Conservation (phyloP, 2,113 vertebrate species). For the Rhinolophus ferrumequinum region DNA sequence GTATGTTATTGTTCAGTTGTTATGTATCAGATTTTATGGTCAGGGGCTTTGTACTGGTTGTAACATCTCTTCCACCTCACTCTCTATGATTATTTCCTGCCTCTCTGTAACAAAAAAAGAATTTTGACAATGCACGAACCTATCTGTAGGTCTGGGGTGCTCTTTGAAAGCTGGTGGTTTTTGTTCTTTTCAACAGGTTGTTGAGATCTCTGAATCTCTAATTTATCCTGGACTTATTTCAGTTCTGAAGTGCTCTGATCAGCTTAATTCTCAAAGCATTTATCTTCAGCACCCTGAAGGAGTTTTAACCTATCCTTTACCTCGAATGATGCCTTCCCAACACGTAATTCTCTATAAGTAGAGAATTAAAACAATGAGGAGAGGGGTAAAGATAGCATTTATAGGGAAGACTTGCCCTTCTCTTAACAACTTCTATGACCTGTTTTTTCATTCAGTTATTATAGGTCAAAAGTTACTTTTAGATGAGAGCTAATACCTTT, state of each 20-base stretch:
- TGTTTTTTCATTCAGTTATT: not conserved
- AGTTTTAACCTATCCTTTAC: not conserved
- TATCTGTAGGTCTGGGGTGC: not conserved
- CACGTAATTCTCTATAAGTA: constrained; percentile 32
- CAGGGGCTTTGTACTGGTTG: not conserved
- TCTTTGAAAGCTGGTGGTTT: constrained; percentile 46
- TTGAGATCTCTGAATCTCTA: constrained; percentile 7
- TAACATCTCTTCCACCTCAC: not conserved
- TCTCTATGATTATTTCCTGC: constrained; percentile 8
- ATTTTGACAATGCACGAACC: not conserved
- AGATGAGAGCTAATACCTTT: not conserved
- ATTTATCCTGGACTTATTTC: constrained; percentile 31
- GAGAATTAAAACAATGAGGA: not conserved
- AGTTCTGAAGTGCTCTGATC: constrained; percentile 47
- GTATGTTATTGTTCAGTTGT: not conserved
- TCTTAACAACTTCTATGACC: not conserved
- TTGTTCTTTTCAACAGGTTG: constrained; percentile 17
- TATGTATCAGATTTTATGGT: not conserved
- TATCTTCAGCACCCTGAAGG: not conserved
- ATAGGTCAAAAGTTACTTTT: not conserved
- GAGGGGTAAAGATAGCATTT: not conserved
- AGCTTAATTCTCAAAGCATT: constrained; percentile 21
- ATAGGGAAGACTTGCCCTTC: not conserved
- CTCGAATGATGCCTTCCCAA: not conserved
- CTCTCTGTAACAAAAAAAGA: constrained; percentile 18